Percentiles rank a stretch among this genome's conserved stretches.
Conservation (phyloP, 2,797 vertebrate species). For the Clangula hyemalis region DNA sequence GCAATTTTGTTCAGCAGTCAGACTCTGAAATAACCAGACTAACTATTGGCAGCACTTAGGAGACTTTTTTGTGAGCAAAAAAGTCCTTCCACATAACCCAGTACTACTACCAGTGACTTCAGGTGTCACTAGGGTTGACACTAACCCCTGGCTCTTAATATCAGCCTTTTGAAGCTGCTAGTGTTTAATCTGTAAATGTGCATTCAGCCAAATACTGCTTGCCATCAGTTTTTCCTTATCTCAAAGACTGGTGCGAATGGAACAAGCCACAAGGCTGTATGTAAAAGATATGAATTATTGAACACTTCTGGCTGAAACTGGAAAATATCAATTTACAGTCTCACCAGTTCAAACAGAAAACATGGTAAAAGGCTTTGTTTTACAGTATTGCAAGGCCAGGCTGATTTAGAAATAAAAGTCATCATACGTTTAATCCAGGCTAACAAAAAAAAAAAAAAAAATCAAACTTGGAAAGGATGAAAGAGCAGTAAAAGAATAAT, state of each 20-base stretch:
- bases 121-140: background rate
- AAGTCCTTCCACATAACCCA: background rate
- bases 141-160: background rate
- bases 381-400: background rate
- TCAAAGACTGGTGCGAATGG: background rate
- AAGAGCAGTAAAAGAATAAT: background rate
- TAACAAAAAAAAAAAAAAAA: background rate
- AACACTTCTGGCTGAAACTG: background rate
- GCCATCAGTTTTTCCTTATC: background rate
- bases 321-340: background rate
- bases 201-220: background rate
- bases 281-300: slow-evolving; percentile 31
- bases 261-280: background rate
- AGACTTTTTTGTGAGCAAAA: background rate
- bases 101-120: background rate
- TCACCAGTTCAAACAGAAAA: background rate
- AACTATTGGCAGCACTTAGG: background rate
- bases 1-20: background rate
- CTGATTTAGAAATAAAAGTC: background rate
- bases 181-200: background rate
- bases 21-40: background rate
- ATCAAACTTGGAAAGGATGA: background rate
- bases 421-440: background rate
- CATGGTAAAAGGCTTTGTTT: background rate
- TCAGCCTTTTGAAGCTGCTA: background rate